These are phyloP conservation scores for Notoglanidium macrostoma DNA, from an alignment of 2,797 vertebrate species.

Conservation along the genomic window DNA sequence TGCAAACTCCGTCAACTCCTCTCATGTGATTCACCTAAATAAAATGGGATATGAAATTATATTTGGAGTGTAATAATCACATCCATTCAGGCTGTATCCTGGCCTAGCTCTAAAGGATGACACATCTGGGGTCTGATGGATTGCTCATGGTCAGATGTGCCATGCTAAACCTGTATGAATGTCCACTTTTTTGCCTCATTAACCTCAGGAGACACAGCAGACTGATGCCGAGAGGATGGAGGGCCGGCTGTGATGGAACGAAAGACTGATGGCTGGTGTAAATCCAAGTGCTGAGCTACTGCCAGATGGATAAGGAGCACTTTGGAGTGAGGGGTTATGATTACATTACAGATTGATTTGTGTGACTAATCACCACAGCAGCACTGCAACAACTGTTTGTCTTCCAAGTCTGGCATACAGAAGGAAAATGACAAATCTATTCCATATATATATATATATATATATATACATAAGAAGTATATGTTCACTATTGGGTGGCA, in stretches of 20 bases:
- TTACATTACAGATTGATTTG: constrained; percentile 33
- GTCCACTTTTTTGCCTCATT: constrained; percentile 31
- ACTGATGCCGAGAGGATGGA: background rate
- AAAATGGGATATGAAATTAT: background rate
- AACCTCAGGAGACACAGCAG: constrained; percentile 15
- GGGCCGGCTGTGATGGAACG: background rate
- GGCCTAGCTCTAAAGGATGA: background rate
- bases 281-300: constrained; percentile 28
- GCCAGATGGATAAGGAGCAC: constrained; percentile 19
- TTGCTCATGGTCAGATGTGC: constrained; percentile 19
- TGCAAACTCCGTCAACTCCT: background rate
- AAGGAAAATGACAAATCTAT: constrained; percentile 2
- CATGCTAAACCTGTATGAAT: constrained; percentile 36
- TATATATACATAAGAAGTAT: too few species aligned
- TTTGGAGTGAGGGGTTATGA: constrained; percentile 30
- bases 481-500: too few species aligned
- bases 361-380: constrained; percentile 6
- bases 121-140: constrained; percentile 27
- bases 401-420: background rate
- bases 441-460: background rate
- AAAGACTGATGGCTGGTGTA: background rate
- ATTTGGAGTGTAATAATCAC: background rate
- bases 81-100: background rate
- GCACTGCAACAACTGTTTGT: background rate
- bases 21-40: background rate